A percentile compares a stretch with the other conserved stretches of the same genome.
These are phyloP conservation scores for Tetramorium bicarinatum DNA, from an alignment of 2,888 invertebrate genomes.

Conservation along the genomic window DNA sequence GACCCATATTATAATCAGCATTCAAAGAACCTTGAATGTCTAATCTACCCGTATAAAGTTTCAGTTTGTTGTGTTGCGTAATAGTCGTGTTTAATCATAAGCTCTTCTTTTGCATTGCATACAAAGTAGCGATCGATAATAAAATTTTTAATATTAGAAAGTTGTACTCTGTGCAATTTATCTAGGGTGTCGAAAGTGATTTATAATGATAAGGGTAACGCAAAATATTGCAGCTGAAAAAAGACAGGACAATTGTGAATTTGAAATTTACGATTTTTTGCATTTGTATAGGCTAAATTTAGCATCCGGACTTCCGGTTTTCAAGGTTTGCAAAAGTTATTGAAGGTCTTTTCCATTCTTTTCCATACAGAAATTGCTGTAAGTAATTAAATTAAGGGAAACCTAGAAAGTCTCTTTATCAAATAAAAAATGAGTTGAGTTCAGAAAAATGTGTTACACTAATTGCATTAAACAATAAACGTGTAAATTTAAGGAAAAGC, in stretches of 20 bases:
- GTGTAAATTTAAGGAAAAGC: background rate
- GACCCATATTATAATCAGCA: background rate
- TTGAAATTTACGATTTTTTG: background rate
- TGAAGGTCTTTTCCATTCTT: no score
- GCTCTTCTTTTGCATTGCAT: background rate
- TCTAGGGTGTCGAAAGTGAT: background rate
- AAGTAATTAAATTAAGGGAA: background rate
- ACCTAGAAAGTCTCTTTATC: background rate
- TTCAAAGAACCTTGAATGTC: background rate
- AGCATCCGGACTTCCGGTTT: background rate
- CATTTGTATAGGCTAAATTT: background rate
- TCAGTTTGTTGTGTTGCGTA: background rate
- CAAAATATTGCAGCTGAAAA: background rate
- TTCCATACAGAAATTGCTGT: no score
- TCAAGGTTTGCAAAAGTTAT: no score
- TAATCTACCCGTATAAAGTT: background rate
- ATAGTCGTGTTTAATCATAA: background rate
- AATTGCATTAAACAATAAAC: background rate
- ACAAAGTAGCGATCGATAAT: background rate
- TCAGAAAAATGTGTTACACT: background rate
- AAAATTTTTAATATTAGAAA: background rate
- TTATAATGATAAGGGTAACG: background rate
- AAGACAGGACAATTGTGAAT: background rate
- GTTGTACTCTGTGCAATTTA: background rate
- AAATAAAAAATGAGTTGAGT: background rate